Base-by-base conservation (phyloP, 64 coral and sea anemone species). In the Stylophora pistillata region DNA sequence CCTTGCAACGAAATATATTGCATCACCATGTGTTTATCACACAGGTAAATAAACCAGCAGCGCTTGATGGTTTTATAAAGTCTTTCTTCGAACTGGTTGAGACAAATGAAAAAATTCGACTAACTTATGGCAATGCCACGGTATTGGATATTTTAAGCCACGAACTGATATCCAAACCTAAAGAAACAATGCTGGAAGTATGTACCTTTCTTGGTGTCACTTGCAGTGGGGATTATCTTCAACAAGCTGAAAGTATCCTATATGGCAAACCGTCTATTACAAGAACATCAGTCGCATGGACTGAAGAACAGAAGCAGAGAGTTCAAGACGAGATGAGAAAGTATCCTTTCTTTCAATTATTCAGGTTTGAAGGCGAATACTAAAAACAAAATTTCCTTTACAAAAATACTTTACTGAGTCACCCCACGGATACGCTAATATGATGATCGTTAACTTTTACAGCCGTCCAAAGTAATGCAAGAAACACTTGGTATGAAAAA, bases 221-320 rank as follows among this genome's bases (percentile, higher is more conserved):
- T 2, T 91, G 82, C 18, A 31, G 33, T n/a, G 34, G 71, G 18
- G 63, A 75, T 74, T 91, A 91, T 60, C 64, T 91, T 23, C 58
- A 68, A 31, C 81, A 78, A 53, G 74, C 71, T 53, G 73, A 78
- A 26, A 91, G 78, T 26, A 91, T 91, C 47, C 74, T 91, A n/a
- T 91, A 34, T 18, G 65, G 57, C 2, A 85, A 72, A 34, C 90
- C 90, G 1, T 91, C 90, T 2, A 15, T 18, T 21, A 91, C 90
- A 75, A 86, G 90, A 64, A 77, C 62, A 20, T 58, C 74, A 21
- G 82, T 91, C 4, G 90, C 78, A 13, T 91, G 90, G 90, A 70
- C 82, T 23, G 37, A 86, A 20, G 64, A 85, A 54, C 90, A 86
- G 29, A 86, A 77, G 76, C 30, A 75, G 29, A 77, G 73, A 58